These are phyloP conservation scores for Ophioninae sp. DNA, from an alignment of 2,888 invertebrate genomes.

Conservation along the genomic window DNA sequence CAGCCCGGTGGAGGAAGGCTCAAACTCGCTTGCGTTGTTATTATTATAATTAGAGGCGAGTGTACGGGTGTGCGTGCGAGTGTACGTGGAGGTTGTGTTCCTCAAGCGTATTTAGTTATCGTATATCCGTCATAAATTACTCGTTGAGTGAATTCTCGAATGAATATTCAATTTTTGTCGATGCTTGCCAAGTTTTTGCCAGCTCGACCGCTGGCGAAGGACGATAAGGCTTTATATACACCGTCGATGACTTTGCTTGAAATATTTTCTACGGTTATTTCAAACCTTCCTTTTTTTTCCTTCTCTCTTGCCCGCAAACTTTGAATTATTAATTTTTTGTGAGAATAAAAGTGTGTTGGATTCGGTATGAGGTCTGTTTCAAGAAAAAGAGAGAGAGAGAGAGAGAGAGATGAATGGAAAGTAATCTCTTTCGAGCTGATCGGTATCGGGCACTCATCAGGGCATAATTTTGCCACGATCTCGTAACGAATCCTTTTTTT, in stretches of 20 bases:
- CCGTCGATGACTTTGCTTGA: constrained; percentile 41
- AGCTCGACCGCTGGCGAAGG: constrained; percentile 52
- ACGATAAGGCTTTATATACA: constrained; percentile 53
- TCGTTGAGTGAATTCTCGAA: constrained; percentile 60
- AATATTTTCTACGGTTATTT: constrained; percentile 40
- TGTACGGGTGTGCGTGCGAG: neutral
- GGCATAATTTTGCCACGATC: constrained; percentile 4
- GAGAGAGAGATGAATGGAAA: neutral
- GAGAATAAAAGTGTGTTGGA: neutral
- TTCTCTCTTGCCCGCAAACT: neutral
- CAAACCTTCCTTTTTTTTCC: constrained; percentile 5
- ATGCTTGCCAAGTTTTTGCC: constrained; percentile 43
- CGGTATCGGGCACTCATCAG: constrained; percentile 23
- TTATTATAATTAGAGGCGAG: constrained; percentile 29
- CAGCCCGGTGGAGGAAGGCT: constrained; percentile 1
- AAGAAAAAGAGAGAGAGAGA: too few relatives aligned
- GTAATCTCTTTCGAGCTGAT: constrained; percentile 5
- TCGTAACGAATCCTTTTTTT: constrained; percentile 7
- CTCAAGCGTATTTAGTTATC: constrained; percentile 59
- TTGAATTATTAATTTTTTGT: constrained; percentile 36
- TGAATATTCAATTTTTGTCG: constrained; percentile 61
- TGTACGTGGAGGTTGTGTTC: constrained; percentile 48
- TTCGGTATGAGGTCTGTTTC: neutral
- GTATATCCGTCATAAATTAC: constrained; percentile 62
- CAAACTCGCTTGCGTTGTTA: constrained; percentile 21